Conservation (phyloP, 2,888 invertebrate species). For the Drosophila setosimentum region DNA sequence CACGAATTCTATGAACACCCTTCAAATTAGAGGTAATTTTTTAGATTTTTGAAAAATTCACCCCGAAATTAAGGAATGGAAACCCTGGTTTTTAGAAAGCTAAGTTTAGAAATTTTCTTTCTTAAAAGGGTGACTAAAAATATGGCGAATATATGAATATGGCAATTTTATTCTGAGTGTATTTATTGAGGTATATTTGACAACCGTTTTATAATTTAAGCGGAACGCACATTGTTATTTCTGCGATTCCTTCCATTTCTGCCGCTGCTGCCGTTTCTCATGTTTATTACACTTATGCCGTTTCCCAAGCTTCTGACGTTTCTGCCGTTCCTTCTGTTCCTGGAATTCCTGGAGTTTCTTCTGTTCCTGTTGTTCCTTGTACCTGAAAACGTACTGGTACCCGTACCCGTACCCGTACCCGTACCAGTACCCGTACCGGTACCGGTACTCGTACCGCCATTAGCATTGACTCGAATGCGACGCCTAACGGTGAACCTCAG, state of each 20-base stretch:
- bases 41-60: no score
- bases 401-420: neutral
- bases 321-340: neutral
- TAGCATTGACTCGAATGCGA: constrained; percentile 19
- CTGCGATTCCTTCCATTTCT: neutral
- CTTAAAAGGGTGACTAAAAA: no score
- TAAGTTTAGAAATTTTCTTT: no score
- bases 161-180: neutral
- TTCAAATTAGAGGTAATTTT: no score
- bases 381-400: neutral
- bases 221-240: neutral
- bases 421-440: neutral
- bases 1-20: no score
- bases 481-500: constrained; percentile 15
- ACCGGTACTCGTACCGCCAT: neutral
- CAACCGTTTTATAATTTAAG: neutral
- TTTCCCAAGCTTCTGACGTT: neutral
- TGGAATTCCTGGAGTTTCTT: no score
- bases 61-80: no score
- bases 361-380: neutral
- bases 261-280: no score
- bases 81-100: no score
- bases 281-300: neutral
- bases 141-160: no score
- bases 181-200: neutral